phyloP scores from a whole-genome alignment of 2,797 vertebrate genomes.

The Epinephelus awoara region DNA sequence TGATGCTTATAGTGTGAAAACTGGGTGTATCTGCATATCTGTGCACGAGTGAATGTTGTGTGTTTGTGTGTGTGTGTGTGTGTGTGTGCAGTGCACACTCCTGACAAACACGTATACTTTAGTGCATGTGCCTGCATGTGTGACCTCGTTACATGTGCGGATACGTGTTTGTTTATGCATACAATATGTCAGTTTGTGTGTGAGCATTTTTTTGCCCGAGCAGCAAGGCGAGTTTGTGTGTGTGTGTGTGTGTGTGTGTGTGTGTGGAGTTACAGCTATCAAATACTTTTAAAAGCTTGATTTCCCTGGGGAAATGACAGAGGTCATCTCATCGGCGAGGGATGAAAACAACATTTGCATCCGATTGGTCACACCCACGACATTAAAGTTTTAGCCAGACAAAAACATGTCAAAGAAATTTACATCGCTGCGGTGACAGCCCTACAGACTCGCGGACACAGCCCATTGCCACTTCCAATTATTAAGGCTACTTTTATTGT shows the following conservation, averaged over 20 bases:
- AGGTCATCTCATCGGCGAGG: conserved; percentile 94
- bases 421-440: conserved; percentile 94
- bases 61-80: too few relatives aligned
- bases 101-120: conserved; percentile 5
- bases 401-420: conserved; percentile 99
- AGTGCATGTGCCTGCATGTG: conserved; percentile 29
- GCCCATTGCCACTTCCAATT: conserved; percentile 89
- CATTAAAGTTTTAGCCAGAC: conserved; percentile 98
- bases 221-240: conserved; percentile 15
- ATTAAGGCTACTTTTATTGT: conserved; percentile 88
- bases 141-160: conserved; percentile 47
- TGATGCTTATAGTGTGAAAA: conserved; percentile 43
- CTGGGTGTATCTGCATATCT: conserved; percentile 41
- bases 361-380: conserved; percentile 96
- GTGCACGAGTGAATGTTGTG: conserved; percentile 11
- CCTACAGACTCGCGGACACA: conserved; percentile 89
- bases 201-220: conserved; percentile 28
- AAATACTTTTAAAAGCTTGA: conserved; percentile 90
- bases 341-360: conserved; percentile 99
- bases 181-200: conserved; percentile 39
- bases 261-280: conserved; percentile 82
- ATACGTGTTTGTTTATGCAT: conserved; percentile 50
- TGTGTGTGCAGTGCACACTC: neutral
- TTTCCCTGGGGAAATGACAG: conserved; percentile 93
- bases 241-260: conserved; percentile 54